These are phyloP conservation scores for Hipparchia semele DNA, from an alignment of 2,888 invertebrate genomes.

Conservation along the genomic window DNA sequence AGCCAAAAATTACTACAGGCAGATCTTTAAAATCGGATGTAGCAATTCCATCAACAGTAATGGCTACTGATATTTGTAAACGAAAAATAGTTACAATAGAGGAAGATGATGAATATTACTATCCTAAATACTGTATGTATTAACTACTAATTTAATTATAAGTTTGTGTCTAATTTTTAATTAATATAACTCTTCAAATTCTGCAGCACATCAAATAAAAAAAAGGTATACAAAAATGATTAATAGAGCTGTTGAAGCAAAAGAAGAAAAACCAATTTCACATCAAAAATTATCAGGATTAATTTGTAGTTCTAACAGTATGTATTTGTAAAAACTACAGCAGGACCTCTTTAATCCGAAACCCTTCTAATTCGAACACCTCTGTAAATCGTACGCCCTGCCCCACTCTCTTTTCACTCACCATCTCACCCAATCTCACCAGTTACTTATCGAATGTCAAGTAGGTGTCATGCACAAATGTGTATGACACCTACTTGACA, in stretches of 20 bases:
- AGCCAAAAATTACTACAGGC: constrained; percentile 49
- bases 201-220: constrained; percentile 51
- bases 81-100: constrained; percentile 70
- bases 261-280: constrained; percentile 48
- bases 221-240: constrained; percentile 46
- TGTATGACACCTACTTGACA: too few species aligned
- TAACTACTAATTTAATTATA: background rate
- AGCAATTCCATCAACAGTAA: constrained; percentile 44
- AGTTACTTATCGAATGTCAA: too few species aligned
- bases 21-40: constrained; percentile 56
- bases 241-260: constrained; percentile 49
- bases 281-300: constrained; percentile 53
- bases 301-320: constrained; percentile 55
- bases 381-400: too few species aligned
- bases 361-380: too few species aligned
- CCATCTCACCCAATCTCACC: too few species aligned
- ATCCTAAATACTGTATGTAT: constrained; percentile 63
- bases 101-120: constrained; percentile 63
- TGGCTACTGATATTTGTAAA: constrained; percentile 51
- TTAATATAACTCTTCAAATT: background rate
- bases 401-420: too few species aligned
- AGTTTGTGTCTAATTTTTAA: background rate
- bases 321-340: constrained; percentile 36
- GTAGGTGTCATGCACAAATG: too few species aligned
- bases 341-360: too few species aligned